phyloP scores from a whole-genome alignment of 2,888 invertebrate genomes.

The Theodoxus fluviatilis region DNA sequence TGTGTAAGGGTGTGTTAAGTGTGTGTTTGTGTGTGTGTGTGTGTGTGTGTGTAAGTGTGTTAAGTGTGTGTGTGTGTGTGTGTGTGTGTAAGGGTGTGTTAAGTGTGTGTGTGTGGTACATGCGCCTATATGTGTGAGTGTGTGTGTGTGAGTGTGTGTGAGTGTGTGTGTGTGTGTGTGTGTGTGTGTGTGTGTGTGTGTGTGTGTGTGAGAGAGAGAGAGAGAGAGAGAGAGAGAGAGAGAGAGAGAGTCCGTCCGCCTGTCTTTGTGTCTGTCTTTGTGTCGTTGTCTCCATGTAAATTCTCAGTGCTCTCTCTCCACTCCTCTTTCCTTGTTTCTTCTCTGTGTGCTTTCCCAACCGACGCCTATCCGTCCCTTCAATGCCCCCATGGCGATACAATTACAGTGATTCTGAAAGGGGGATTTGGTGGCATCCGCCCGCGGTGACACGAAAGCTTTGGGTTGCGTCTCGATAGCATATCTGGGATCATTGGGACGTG shows the following conservation, averaged over 20 bases:
- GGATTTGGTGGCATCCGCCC: too few species aligned
- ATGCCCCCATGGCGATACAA: background rate
- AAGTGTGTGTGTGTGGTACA: conserved; percentile 22
- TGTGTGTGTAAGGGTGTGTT: conserved; percentile 24
- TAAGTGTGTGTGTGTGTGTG: conserved; percentile 19
- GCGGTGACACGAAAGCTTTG: background rate
- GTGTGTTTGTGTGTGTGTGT: conserved; percentile 2
- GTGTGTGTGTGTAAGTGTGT: background rate
- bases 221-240: background rate
- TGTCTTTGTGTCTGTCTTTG: conserved; percentile 9
- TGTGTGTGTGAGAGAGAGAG: background rate
- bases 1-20: conserved; percentile 5
- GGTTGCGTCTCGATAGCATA: too few species aligned
- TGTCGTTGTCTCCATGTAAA: background rate
- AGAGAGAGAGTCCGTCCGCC: background rate
- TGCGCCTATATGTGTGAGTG: conserved; percentile 25
- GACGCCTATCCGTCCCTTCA: background rate
- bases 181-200: conserved; percentile 20
- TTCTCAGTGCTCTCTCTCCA: background rate
- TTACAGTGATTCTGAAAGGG: conserved; percentile 8
- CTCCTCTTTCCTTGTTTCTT: background rate
- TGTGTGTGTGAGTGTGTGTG: conserved; percentile 24
- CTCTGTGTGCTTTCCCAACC: background rate
- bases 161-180: conserved; percentile 25
- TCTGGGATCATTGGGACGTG: too few species aligned